A percentile compares a stretch with the other conserved stretches of the same genome.
Conservation (phyloP, 2,888 invertebrate genomes). For the Tachina fera region DNA sequence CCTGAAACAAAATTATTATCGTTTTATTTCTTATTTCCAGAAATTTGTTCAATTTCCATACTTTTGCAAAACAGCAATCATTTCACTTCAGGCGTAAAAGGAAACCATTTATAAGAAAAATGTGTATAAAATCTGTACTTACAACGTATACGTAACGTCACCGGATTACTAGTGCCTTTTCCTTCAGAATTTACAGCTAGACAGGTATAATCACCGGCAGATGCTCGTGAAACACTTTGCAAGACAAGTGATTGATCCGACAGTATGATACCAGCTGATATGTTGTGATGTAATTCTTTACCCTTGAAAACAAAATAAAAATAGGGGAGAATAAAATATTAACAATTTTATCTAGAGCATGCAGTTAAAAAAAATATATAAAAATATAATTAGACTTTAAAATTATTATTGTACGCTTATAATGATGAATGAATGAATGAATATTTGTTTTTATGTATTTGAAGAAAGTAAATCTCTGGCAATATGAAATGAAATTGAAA, state of each 20-base stretch:
- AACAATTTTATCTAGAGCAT: background rate
- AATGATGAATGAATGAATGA: slow-evolving; percentile 33
- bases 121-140: slow-evolving; percentile 82
- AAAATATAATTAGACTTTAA: slow-evolving; percentile 33
- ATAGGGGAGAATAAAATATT: background rate
- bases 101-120: slow-evolving; percentile 12
- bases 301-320: slow-evolving; percentile 85
- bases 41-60: background rate
- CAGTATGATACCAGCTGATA: slow-evolving; percentile 91
- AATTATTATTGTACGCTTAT: slow-evolving; percentile 42
- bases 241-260: slow-evolving; percentile 94
- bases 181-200: slow-evolving; percentile 93
- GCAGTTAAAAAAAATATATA: background rate
- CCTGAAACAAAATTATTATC: background rate
- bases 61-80: slow-evolving; percentile 1
- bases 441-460: background rate
- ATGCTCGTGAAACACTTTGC: slow-evolving; percentile 91
- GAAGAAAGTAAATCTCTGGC: background rate
- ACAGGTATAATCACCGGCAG: slow-evolving; percentile 95
- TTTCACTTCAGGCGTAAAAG: slow-evolving; percentile 2
- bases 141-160: slow-evolving; percentile 88
- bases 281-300: slow-evolving; percentile 92
- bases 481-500: slow-evolving; percentile 56
- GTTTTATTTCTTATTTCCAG: background rate
- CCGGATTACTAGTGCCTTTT: slow-evolving; percentile 89